phyloP scores from a whole-genome alignment of 2,797 vertebrate genomes.

The Chelonia mydas region DNA sequence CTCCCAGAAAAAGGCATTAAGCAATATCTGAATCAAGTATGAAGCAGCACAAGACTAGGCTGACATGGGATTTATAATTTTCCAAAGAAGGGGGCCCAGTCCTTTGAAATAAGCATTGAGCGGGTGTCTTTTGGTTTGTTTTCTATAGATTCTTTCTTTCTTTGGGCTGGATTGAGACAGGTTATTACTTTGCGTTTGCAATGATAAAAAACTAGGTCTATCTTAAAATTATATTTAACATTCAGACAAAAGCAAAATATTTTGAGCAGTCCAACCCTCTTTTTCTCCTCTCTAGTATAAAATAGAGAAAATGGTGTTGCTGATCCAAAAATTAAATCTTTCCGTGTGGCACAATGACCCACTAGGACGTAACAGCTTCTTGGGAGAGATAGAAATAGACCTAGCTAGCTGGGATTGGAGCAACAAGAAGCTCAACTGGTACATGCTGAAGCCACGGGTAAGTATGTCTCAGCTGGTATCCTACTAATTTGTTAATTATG shows the following conservation, averaged over 20 bases:
- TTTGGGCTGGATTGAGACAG: not conserved
- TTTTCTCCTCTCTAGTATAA: slow-evolving; percentile 75
- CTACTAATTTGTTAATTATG: not conserved
- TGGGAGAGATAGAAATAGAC: slow-evolving; percentile 81
- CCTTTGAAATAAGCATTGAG: not conserved
- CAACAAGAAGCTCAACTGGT: slow-evolving; percentile 81
- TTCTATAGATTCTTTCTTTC: not conserved
- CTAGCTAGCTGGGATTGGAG: slow-evolving; percentile 82
- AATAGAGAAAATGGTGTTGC: slow-evolving; percentile 81
- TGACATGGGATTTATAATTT: not conserved
- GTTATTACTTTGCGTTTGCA: not conserved
- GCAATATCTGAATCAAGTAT: not conserved
- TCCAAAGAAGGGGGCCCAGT: not conserved
- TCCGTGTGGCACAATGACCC: slow-evolving; percentile 83
- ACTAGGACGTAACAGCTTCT: slow-evolving; percentile 80
- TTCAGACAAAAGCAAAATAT: not conserved
- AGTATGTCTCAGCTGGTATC: not conserved
- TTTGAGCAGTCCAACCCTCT: not conserved
- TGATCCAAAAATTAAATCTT: slow-evolving; percentile 82
- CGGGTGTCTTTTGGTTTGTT: not conserved
- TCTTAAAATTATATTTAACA: not conserved
- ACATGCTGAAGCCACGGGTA: slow-evolving; percentile 77
- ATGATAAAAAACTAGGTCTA: not conserved
- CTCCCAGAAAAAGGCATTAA: slow-evolving; percentile 8
- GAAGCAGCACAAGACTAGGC: not conserved